Conservation (phyloP, 2,797 vertebrate species). For the Leuciscus waleckii region DNA sequence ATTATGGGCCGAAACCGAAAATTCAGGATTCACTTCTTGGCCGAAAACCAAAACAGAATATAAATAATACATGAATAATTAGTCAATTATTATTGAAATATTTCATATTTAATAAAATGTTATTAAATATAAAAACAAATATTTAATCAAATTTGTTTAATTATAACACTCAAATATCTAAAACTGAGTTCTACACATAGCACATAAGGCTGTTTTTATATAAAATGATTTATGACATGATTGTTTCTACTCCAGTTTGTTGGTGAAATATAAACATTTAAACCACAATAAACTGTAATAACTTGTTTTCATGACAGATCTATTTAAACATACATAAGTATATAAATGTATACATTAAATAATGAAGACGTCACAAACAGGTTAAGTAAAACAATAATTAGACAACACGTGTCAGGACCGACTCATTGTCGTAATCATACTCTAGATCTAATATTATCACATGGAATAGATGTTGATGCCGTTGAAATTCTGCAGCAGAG, state of each 20-base stretch:
- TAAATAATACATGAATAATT: neutral
- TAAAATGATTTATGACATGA: neutral
- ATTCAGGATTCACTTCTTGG: too few relatives aligned
- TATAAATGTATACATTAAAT: neutral
- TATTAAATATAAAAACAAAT: too few relatives aligned
- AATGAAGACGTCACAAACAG: too few relatives aligned
- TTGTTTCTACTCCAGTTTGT: neutral
- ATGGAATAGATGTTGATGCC: too few relatives aligned
- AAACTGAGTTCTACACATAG: neutral
- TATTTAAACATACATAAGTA: neutral
- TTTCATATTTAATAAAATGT: too few relatives aligned
- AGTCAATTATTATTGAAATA: neutral
- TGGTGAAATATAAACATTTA: neutral
- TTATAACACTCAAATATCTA: neutral
- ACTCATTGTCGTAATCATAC: too few relatives aligned
- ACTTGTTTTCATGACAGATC: neutral
- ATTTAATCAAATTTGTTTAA: neutral
- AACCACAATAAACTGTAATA: neutral
- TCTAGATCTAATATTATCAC: too few relatives aligned
- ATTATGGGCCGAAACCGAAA: too few relatives aligned
- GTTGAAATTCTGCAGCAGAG: too few relatives aligned
- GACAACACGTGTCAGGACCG: too few relatives aligned
- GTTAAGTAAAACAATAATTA: too few relatives aligned
- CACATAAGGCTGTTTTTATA: neutral
- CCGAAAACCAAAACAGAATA: too few relatives aligned